phyloP scores from a whole-genome alignment of 2,888 invertebrate genomes.

The Gymnocheta viridis region DNA sequence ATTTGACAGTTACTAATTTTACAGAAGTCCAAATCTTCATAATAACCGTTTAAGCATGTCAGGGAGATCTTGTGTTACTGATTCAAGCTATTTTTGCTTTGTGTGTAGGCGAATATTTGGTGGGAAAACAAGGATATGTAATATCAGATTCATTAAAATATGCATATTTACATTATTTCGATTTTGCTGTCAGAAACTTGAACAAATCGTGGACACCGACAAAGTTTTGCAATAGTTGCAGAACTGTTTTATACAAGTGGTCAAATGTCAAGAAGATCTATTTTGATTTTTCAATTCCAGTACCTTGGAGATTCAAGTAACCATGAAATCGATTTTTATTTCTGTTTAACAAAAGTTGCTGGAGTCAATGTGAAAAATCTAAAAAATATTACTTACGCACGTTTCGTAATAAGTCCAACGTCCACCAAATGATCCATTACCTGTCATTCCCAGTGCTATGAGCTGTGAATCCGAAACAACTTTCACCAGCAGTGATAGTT shows the following conservation, averaged over 20 bases:
- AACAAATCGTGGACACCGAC: slow-evolving; percentile 26
- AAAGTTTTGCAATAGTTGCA: slow-evolving; percentile 35
- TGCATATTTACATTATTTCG: slow-evolving; percentile 22
- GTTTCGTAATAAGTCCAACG: background rate
- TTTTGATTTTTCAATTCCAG: slow-evolving; percentile 34
- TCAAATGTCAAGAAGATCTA: slow-evolving; percentile 35
- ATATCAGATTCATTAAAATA: slow-evolving; percentile 26
- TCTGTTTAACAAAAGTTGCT: no score
- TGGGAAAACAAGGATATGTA: slow-evolving; percentile 25
- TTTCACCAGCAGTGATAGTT: no score
- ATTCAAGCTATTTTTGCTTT: slow-evolving; percentile 3
- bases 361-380: slow-evolving; percentile 16
- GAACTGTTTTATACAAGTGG: slow-evolving; percentile 36
- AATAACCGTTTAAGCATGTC: background rate
- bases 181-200: slow-evolving; percentile 21
- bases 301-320: slow-evolving; percentile 26
- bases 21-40: background rate
- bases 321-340: slow-evolving; percentile 6
- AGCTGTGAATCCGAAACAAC: no score
- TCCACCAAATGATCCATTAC: background rate
- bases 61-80: background rate
- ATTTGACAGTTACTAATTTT: slow-evolving; percentile 8
- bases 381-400: background rate
- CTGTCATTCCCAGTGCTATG: background rate
- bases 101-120: background rate